Evolutionary conservation across 2,113 vertebrate species (phyloP).

Genomic region (Pterocles gutturalis): DNA sequence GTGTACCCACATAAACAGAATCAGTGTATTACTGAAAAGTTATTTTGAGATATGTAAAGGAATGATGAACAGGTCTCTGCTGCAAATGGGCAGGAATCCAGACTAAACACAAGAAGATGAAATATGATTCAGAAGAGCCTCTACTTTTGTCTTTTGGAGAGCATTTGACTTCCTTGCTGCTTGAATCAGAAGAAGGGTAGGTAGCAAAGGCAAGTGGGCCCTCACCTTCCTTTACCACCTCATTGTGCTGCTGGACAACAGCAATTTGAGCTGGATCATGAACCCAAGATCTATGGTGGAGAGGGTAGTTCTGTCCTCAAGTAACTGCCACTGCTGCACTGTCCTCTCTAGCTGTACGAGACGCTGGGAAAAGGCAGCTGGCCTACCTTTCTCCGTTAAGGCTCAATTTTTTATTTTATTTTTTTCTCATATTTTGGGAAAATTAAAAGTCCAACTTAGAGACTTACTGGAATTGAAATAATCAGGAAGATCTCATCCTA

Average conservation of each 20-base stretch:
- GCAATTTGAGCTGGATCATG: not conserved
- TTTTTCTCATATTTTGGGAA: conserved; percentile 12
- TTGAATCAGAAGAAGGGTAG: not conserved
- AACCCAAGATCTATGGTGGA: not conserved
- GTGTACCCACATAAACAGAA: not conserved
- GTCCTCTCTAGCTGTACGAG: not conserved
- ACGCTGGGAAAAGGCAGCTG: not conserved
- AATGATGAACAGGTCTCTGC: not conserved
- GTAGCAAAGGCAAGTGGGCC: not conserved
- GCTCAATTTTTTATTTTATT: conserved; percentile 46
- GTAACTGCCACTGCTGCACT: not conserved
- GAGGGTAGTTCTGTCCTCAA: not conserved
- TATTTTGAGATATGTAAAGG: not conserved
- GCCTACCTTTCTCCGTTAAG: not conserved
- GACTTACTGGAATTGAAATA: conserved; percentile 17
- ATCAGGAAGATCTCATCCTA: conserved; percentile 27
- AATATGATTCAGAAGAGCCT: not conserved
- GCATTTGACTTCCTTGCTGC: not conserved
- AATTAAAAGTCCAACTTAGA: not conserved
- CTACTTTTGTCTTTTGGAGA: not conserved
- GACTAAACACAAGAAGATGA: not conserved
- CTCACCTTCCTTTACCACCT: not conserved
- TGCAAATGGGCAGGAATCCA: not conserved
- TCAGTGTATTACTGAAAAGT: not conserved
- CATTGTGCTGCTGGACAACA: not conserved